These are phyloP conservation scores for Astreopora myriophthalma DNA, from an alignment of 64 coral and sea anemone genomes.

Conservation along the genomic window DNA sequence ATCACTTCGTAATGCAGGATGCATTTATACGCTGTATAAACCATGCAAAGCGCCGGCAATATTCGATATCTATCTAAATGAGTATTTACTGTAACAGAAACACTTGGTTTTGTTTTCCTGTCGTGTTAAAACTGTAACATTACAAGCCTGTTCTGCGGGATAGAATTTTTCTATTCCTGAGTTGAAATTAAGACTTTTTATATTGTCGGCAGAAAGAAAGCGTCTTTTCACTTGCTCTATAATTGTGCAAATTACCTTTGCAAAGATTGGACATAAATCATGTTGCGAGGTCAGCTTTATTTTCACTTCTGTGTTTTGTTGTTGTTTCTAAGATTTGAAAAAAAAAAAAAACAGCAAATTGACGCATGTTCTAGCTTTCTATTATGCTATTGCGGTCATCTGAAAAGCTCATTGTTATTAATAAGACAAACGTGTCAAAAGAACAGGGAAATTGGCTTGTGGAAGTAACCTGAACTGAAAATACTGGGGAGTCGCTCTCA, in stretches of 20 bases:
- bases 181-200: neutral
- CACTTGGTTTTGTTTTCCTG: neutral
- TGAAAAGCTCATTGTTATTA: no score
- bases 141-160: neutral
- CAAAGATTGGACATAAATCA: neutral
- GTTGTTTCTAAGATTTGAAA: no score
- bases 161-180: neutral
- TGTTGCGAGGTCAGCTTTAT: neutral
- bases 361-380: no score
- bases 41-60: neutral
- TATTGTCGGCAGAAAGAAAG: neutral
- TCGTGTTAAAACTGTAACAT: neutral
- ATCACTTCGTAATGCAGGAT: no score
- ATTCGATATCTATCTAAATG: neutral
- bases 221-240: neutral
- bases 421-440: no score
- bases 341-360: no score
- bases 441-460: no score
- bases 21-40: no score
- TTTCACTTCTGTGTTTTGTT: neutral
- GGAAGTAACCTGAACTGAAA: no score
- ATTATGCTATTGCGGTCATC: no score
- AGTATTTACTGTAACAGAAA: neutral
- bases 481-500: no score
- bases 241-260: neutral